Base-by-base conservation (phyloP, 2,888 invertebrate genomes). In the Chrysina gloriosa region DNA sequence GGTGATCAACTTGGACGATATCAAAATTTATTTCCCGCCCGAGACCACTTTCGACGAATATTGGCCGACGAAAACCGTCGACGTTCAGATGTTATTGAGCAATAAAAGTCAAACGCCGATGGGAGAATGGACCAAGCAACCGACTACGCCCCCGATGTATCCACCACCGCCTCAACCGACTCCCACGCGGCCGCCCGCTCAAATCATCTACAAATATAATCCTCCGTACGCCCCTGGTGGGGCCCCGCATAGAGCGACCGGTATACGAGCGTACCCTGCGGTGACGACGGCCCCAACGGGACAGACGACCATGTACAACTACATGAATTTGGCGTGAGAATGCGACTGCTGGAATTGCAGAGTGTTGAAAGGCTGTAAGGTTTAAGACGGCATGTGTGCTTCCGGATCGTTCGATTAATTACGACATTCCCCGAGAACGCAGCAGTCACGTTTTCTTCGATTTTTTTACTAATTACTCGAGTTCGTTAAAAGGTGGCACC, bases 1-100 rank as follows among this genome's bases (percentile, higher is more conserved):
- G 67, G 94, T 93, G 77, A 94, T 94, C 56, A 93, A 92, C 84
- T 85, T 94, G 72, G 89, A 90, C 9, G 93, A 94, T 82, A 92
- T 94, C 75, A 92, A 92, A 79, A 91, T 91, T 79, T 93, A 93
- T 78, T 94, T 94, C 75, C 68, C 68, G 1, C 64, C 64, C 4
- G 65, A 64, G 31, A 68, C 68, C 27, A 64, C 93, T 76, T 94
- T 94, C 78, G 93, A 94, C 78, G 93, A 94, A 77, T 94, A 93
- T 81, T 94, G 94, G 94, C 94, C 94, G 0, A 90, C 90, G 78
- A 67, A 67, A 52, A 52, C 48, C 11, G 61, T 61, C 9, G 92
- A 93, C 83, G 90, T 92, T 56, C 91, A 91, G 80, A 85, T 92
- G n/a, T 82, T 92, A 27, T 88, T 91, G 75, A 88, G 87, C 54